Evolutionary conservation across 2,797 vertebrate genomes (phyloP).

Genomic region (Pseudotriccus pelzelni): DNA sequence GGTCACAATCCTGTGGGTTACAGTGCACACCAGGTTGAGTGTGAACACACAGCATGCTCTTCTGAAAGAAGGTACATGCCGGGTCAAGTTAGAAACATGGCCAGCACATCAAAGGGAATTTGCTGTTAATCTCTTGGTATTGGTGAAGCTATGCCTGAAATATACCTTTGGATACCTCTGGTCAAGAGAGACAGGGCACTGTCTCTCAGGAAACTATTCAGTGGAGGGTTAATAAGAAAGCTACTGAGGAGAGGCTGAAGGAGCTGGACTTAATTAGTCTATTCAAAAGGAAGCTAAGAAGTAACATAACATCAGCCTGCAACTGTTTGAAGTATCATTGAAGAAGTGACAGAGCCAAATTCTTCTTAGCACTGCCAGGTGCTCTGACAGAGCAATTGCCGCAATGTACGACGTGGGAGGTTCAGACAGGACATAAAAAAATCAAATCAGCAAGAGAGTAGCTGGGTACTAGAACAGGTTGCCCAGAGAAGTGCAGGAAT

Average conservation of each 20-base stretch:
- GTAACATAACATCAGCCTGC: neutral
- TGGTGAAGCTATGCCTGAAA: neutral
- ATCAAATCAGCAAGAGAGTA: neutral
- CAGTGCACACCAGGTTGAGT: accelerated
- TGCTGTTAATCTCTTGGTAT: neutral
- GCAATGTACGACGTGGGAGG: neutral
- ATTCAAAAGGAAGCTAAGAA: neutral
- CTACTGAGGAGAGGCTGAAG: neutral
- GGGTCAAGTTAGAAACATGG: neutral
- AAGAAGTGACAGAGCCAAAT: neutral
- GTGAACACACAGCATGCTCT: accelerated
- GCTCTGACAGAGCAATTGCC: neutral
- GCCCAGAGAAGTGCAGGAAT: neutral
- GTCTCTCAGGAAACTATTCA: neutral
- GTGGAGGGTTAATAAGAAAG: neutral
- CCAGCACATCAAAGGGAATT: neutral
- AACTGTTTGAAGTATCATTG: neutral
- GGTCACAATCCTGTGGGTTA: neutral
- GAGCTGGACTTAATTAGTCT: neutral
- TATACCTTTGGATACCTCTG: neutral
- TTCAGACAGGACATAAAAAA: neutral
- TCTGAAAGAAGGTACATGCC: neutral
- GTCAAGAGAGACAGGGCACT: neutral
- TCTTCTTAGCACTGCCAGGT: neutral
- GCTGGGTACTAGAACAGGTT: neutral